These are phyloP conservation scores for Aphelenchoides besseyi DNA, from an alignment of 1,140 invertebrate genomes.

Conservation along the genomic window DNA sequence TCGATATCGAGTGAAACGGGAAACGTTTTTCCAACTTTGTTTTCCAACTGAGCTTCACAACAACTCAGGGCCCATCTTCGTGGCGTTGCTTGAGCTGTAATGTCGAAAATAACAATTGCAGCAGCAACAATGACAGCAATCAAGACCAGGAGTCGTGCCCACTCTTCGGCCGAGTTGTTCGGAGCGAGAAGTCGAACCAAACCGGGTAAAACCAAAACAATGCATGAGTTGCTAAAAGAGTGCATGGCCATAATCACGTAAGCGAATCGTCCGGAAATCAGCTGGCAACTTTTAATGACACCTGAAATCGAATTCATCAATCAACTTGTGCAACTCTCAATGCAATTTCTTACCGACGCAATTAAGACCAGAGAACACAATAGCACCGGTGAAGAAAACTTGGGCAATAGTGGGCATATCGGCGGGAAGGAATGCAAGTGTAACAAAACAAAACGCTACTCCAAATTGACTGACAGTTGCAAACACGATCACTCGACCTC, in stretches of 20 bases:
- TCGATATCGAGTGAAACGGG: constrained; percentile 6
- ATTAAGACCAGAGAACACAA: constrained; percentile 49
- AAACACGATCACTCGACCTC: constrained; percentile 30
- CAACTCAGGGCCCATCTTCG: constrained; percentile 26
- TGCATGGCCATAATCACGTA: constrained; percentile 41
- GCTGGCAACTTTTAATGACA: not conserved
- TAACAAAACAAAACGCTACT: constrained; percentile 51
- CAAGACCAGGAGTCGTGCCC: constrained; percentile 7
- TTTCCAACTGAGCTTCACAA: not conserved
- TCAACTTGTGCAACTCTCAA: no score
- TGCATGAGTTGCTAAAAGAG: constrained; percentile 18
- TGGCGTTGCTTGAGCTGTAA: constrained; percentile 31
- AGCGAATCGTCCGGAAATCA: constrained; percentile 42
- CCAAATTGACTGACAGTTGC: constrained; percentile 47
- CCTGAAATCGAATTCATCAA: not conserved
- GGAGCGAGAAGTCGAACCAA: constrained; percentile 12
- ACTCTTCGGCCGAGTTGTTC: not conserved
- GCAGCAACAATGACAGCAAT: constrained; percentile 22
- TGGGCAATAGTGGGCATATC: constrained; percentile 38
- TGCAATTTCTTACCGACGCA: constrained; percentile 50
- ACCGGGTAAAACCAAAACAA: constrained; percentile 30
- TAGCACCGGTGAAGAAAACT: constrained; percentile 43
- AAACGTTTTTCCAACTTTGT: not conserved
- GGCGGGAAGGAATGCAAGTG: constrained; percentile 46
- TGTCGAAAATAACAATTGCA: constrained; percentile 37